phyloP scores from a whole-genome alignment of 1,140 invertebrate genomes.

The Steinernema feltiae region DNA sequence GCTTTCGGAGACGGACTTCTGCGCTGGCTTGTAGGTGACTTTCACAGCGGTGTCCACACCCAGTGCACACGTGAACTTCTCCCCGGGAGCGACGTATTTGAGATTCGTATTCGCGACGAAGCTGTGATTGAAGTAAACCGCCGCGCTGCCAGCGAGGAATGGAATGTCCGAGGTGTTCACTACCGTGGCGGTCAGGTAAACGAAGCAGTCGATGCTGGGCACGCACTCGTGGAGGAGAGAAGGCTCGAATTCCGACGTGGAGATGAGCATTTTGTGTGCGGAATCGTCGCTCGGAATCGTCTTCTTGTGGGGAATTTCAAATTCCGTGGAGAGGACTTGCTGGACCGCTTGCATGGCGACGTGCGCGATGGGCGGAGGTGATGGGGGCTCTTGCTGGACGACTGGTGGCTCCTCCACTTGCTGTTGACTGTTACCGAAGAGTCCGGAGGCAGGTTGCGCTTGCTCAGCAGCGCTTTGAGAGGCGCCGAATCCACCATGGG shows the following conservation, averaged over 20 bases:
- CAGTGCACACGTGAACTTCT: constrained; percentile 59
- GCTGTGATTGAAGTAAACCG: constrained; percentile 60
- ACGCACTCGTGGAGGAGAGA: constrained; percentile 58
- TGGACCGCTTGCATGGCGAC: background rate
- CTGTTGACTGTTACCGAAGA: no score
- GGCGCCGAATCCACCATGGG: background rate
- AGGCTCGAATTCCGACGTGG: constrained; percentile 55
- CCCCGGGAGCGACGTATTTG: constrained; percentile 55
- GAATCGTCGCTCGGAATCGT: constrained; percentile 1
- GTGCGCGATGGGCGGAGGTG: background rate
- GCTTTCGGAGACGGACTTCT: constrained; percentile 37
- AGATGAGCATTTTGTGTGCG: background rate
- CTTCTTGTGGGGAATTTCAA: background rate
- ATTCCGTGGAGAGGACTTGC: background rate
- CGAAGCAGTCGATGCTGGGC: constrained; percentile 55
- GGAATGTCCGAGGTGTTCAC: constrained; percentile 58
- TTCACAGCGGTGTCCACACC: constrained; percentile 60
- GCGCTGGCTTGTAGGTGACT: constrained; percentile 59
- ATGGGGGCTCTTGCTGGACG: background rate
- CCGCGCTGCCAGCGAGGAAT: constrained; percentile 58
- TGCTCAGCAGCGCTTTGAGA: background rate
- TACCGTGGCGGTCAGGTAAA: constrained; percentile 59
- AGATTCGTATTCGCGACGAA: constrained; percentile 58
- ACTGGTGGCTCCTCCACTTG: no score
- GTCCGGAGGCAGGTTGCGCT: background rate